Evolutionary conservation across 2,797 vertebrate species (phyloP), one percentile per base, ranked within the genome.

Genomic region (Apogon talboti): DNA sequence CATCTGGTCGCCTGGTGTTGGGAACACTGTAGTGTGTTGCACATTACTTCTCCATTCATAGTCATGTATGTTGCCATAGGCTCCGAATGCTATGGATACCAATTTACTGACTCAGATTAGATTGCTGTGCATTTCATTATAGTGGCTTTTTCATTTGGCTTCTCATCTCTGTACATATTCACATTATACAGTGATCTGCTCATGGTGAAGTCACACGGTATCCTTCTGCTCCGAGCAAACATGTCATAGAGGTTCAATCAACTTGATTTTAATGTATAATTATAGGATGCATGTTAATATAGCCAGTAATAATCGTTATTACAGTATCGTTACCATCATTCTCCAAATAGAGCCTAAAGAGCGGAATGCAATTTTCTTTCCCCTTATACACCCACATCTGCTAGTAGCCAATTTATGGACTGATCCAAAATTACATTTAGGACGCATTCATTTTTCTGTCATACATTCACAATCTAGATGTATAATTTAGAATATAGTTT

Each of bases 91-190:
- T 47, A 46, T 62, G 51, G 33, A 47, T 44, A 33, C 6, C 18
- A 40, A 40, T 65, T 45, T 65, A 53, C n/a, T 4, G 11, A 50
- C 30, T 24, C 35, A 21, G 28, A 16, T 52, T 21, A n/a, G 12
- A 37, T 42, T 7, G 12, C 2, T 40, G 33, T 3, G 1, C 15
- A 46, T 66, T 55, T 55, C 11, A 52, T 15, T 51, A 33, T 16
- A 0, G 3, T 7, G 12, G 24, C 42, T 6, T 54, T 19, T 10
- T 4, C 11, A 48, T 16, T 13, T 42, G 35, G 12, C n/a, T n/a
- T 43, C 2, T 48, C 24, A 11, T 18, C 21, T n/a, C 11, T 3
- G 3, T 21, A 21, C 3, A 21, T 11, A 1, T 47, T 6, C 43
- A 15, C 6, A n/a, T 14, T 59, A 4, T 5, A 11, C 24, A 37